Evolutionary conservation across 2,113 vertebrate genomes (phyloP), one percentile per base, ranked within the genome.

Genomic region (Hylia prasina): DNA sequence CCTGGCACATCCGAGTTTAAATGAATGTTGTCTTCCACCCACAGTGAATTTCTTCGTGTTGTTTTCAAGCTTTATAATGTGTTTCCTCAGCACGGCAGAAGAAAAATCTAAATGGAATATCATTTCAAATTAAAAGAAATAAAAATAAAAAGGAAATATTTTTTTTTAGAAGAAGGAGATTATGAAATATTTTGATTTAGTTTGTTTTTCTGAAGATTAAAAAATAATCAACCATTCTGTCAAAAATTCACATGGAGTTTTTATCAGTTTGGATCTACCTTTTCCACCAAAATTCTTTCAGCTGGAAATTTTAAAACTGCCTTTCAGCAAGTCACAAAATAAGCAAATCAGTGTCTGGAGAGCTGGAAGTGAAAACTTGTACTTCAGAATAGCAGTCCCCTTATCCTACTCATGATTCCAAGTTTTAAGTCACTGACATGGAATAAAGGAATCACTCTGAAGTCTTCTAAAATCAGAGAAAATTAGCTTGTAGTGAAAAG

Each of bases 31-130:
- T 39, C 60, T 95, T 92, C 83, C 77, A 64, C 76, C 64, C 80
- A 82, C 91, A 84, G 28, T 72, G 61, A 87, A 84, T 89, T 82
- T 78, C 39, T 89, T 94, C 69, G 13, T 72, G 39, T 33, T 71
- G 53, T 65, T 95, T 96, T 87, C 76, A 92, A 89, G 87, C 6
- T 89, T 89, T 76, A 31, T 63, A 63, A 81, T 42, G 19, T 92
- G 42, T 87, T 95, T 89, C n/a, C 30, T 71, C 47, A 87, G 44
- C 47, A 90, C 5, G 15, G 39, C 2, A 50, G 63, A 44, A 82
- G 42, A 81, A 56, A 61, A 6, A 81, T 61, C 58, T 63, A 70
- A 81, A 89, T 44, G 54, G n/a, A 90, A 83, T 53, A 90, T 70
- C 6, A 20, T 25, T 78, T 83, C 15, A 68, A 88, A 92, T 86